phyloP scores from a whole-genome alignment of 2,888 invertebrate genomes.

The Clunio marinus region DNA sequence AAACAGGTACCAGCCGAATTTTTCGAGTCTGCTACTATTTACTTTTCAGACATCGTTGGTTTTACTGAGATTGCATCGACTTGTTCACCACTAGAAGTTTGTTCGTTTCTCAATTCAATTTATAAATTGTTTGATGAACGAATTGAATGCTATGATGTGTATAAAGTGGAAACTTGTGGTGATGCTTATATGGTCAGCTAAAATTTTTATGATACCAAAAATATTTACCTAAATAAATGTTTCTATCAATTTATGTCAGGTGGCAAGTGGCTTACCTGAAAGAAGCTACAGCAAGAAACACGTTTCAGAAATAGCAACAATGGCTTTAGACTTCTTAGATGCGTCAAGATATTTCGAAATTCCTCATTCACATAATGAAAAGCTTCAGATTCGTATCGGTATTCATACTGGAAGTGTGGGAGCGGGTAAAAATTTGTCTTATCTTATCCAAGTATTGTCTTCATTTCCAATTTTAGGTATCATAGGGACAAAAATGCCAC shows the following conservation, averaged over 20 bases:
- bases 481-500: constrained; percentile 81
- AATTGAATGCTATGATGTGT: constrained; percentile 92
- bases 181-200: constrained; percentile 87
- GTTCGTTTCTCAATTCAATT: constrained; percentile 91
- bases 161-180: constrained; percentile 91
- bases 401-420: constrained; percentile 54
- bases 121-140: constrained; percentile 92
- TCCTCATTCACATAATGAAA: constrained; percentile 67
- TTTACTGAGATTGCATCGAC: constrained; percentile 89
- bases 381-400: constrained; percentile 74
- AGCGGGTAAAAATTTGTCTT: too few relatives aligned
- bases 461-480: constrained; percentile 51
- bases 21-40: constrained; percentile 84
- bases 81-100: constrained; percentile 86
- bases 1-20: constrained; percentile 82
- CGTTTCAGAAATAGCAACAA: constrained; percentile 77
- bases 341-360: constrained; percentile 74
- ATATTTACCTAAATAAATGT: constrained; percentile 40
- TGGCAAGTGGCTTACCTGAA: constrained; percentile 78
- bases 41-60: constrained; percentile 92
- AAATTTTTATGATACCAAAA: too few relatives aligned
- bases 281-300: constrained; percentile 83
- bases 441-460: too few relatives aligned
- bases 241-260: neutral
- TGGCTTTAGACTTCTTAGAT: constrained; percentile 78